Evolutionary conservation across 2,113 vertebrate species (phyloP).

Genomic region (Triplophysa siluroides): DNA sequence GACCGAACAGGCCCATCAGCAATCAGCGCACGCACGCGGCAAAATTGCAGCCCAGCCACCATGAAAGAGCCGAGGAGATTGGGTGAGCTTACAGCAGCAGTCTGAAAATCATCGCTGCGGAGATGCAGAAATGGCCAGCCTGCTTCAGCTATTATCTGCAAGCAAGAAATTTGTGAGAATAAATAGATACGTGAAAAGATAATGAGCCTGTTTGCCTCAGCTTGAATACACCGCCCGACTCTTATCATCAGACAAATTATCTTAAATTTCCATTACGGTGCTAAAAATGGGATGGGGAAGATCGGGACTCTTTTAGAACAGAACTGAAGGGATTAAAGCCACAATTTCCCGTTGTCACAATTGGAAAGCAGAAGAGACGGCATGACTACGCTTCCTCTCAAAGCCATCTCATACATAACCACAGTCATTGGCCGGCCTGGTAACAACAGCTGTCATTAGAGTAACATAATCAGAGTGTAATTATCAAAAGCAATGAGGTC

Average conservation of each 20-base stretch:
- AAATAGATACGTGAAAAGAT: constrained; percentile 18
- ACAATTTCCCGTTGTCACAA: constrained; percentile 20
- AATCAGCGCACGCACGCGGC: constrained; percentile 29
- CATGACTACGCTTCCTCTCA: constrained; percentile 18
- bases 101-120: constrained; percentile 26
- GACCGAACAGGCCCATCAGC: constrained; percentile 23
- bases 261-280: constrained; percentile 2
- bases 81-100: constrained; percentile 11
- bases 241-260: constrained; percentile 21
- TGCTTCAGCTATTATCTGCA: constrained; percentile 9
- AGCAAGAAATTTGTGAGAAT: constrained; percentile 13
- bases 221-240: constrained; percentile 7
- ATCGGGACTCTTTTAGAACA: background rate
- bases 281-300: constrained; percentile 6
- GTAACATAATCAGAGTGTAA: constrained; percentile 37
- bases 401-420: constrained; percentile 25
- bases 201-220: background rate
- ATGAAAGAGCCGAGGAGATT: constrained; percentile 40
- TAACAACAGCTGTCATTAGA: constrained; percentile 27
- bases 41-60: constrained; percentile 44
- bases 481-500: constrained; percentile 31
- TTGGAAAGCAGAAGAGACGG: constrained; percentile 12
- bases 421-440: constrained; percentile 23
- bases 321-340: constrained; percentile 23
- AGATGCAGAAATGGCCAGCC: constrained; percentile 2